Conservation (phyloP, 2,113 vertebrate genomes). For the Cercopithecus mona region DNA sequence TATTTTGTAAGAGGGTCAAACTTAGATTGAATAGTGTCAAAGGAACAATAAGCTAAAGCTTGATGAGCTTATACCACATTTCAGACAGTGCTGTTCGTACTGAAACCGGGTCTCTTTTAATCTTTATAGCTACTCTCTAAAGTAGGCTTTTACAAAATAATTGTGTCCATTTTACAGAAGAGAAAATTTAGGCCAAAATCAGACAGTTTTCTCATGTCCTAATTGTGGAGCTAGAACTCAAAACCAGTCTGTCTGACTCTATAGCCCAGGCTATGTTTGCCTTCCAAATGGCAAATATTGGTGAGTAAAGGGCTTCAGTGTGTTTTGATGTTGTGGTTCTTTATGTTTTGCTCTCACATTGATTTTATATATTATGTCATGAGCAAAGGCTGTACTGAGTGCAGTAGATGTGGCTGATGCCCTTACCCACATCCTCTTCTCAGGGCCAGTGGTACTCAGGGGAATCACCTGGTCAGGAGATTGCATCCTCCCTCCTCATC, state of each 20-base stretch:
- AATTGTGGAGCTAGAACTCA: not conserved
- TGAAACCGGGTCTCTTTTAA: not conserved
- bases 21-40: not conserved
- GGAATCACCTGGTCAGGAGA: not conserved
- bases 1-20: not conserved
- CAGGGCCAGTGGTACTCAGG: rapidly evolving
- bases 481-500: not conserved
- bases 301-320: not conserved
- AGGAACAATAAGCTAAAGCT: not conserved
- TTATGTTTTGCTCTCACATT: not conserved
- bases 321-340: not conserved
- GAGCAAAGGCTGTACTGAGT: not conserved
- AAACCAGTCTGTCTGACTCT: not conserved
- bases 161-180: not conserved
- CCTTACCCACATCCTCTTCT: not conserved
- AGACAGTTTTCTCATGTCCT: not conserved
- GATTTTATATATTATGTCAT: not conserved
- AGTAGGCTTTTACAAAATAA: not conserved
- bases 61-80: not conserved
- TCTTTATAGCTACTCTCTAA: not conserved
- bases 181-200: not conserved
- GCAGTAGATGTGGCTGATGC: not conserved
- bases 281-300: not conserved
- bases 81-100: not conserved
- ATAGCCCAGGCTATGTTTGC: not conserved